Evolutionary conservation across 2,888 invertebrate genomes (phyloP).

Genomic region (Torymus texanus): DNA sequence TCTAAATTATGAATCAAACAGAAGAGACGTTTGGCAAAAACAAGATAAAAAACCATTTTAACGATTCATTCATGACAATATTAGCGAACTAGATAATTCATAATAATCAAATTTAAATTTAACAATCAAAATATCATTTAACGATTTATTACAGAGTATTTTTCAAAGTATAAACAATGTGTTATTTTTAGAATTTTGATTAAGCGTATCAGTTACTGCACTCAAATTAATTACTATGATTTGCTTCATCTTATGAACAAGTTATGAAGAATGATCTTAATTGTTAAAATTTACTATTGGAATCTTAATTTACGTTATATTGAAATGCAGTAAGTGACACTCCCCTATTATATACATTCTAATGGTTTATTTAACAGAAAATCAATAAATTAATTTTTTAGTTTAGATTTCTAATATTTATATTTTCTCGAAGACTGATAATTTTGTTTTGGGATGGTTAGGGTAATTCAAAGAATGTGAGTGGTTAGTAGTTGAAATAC

Average conservation of each 20-base stretch:
- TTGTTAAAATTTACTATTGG: too few relatives aligned
- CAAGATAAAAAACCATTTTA: constrained; percentile 11
- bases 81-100: constrained; percentile 6
- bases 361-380: background rate
- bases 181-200: too few relatives aligned
- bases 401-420: background rate
- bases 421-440: too few relatives aligned
- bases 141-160: constrained; percentile 14
- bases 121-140: constrained; percentile 28
- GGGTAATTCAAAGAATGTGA: background rate
- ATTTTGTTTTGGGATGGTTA: constrained; percentile 15
- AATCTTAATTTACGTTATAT: too few relatives aligned
- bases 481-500: too few relatives aligned
- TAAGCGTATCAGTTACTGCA: too few relatives aligned
- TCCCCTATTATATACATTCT: too few relatives aligned
- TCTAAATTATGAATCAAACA: too few relatives aligned
- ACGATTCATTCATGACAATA: constrained; percentile 3
- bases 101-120: constrained; percentile 19
- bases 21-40: too few relatives aligned
- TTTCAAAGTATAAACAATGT: constrained; percentile 1
- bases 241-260: too few relatives aligned
- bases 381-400: background rate
- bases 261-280: background rate
- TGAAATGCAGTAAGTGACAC: too few relatives aligned
- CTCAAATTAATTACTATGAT: background rate